These are phyloP conservation scores for Amazonetta brasiliensis DNA, from an alignment of 2,797 vertebrate genomes.

Conservation along the genomic window DNA sequence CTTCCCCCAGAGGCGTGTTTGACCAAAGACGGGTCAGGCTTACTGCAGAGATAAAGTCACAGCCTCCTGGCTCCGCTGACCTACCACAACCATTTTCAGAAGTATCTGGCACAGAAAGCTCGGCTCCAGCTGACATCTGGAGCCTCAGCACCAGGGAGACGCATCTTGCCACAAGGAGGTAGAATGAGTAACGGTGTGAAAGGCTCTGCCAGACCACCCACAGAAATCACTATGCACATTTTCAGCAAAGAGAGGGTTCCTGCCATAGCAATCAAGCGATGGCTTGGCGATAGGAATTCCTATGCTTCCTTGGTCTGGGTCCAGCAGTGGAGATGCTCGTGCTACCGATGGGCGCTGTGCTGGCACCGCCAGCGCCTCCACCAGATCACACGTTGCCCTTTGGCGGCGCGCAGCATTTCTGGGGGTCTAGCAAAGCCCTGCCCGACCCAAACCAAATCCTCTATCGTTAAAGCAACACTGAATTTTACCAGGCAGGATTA, in stretches of 20 bases:
- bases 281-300: neutral
- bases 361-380: neutral
- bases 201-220: neutral
- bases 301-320: neutral
- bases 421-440: neutral
- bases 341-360: neutral
- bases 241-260: neutral
- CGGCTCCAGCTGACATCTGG: neutral
- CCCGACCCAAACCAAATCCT: neutral
- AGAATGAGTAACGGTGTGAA: neutral
- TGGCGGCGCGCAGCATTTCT: neutral
- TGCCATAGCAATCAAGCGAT: neutral
- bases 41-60: neutral
- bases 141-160: neutral
- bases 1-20: neutral
- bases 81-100: accelerated
- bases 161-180: neutral
- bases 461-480: neutral
- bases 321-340: neutral
- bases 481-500: neutral
- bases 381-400: neutral
- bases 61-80: neutral
- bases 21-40: neutral
- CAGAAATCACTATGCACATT: neutral
- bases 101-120: neutral